These are phyloP conservation scores for Thunnus albacares DNA, from an alignment of 2,797 vertebrate genomes.

Conservation along the genomic window DNA sequence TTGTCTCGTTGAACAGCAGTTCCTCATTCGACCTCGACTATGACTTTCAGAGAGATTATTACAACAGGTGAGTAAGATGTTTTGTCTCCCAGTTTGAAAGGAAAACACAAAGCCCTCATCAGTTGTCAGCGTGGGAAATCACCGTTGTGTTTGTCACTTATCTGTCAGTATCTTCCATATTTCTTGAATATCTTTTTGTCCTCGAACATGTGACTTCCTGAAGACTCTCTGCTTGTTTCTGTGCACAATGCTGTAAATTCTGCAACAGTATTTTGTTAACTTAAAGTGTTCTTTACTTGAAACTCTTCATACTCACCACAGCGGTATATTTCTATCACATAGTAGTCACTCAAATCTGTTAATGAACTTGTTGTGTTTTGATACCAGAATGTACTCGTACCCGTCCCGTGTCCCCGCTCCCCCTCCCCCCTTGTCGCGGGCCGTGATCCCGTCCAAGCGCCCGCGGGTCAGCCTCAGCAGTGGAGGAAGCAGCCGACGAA, in stretches of 20 bases:
- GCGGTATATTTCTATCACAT: not conserved
- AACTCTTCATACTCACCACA: not conserved
- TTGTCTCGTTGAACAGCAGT: slow-evolving; percentile 66
- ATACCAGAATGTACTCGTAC: slow-evolving; percentile 91
- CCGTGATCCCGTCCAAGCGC: slow-evolving; percentile 92
- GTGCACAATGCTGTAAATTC: not conserved
- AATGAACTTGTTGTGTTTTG: not conserved
- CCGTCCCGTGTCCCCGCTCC: slow-evolving; percentile 91
- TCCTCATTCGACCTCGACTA: slow-evolving; percentile 91
- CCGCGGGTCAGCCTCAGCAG: slow-evolving; percentile 91
- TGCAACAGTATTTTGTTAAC: not conserved
- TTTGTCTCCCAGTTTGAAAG: not conserved
- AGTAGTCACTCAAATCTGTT: not conserved
- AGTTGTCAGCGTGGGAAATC: not conserved
- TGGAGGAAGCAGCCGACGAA: slow-evolving; percentile 86
- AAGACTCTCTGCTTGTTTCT: not conserved
- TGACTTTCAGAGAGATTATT: slow-evolving; percentile 95
- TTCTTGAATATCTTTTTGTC: not conserved
- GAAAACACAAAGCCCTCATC: too few relatives aligned
- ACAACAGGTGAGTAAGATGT: slow-evolving; percentile 88
- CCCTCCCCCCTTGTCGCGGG: slow-evolving; percentile 90
- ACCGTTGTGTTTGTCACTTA: not conserved
- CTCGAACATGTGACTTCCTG: too few relatives aligned
- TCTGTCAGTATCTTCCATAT: too few relatives aligned
- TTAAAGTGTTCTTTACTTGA: not conserved